Evolutionary conservation across 2,888 invertebrate genomes (phyloP).

Genomic region (Cerceris rybyensis): DNA sequence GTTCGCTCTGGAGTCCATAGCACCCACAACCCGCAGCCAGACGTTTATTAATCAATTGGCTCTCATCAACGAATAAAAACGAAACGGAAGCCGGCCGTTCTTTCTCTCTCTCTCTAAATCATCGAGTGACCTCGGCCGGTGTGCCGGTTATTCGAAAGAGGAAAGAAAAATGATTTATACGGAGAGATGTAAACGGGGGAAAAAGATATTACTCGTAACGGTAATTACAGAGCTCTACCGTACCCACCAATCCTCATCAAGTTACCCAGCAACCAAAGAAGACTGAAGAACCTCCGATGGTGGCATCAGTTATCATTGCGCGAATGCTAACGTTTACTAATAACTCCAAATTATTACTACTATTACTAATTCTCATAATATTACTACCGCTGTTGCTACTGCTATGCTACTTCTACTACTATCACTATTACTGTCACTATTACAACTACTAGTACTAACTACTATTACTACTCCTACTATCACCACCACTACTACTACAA

Average conservation of each 20-base stretch:
- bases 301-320: slow-evolving; percentile 76
- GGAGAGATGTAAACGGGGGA: slow-evolving; percentile 13
- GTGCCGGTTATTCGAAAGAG: slow-evolving; percentile 22
- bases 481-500: no score
- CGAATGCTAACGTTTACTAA: slow-evolving; percentile 71
- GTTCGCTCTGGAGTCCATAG: slow-evolving; percentile 52
- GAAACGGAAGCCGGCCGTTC: slow-evolving; percentile 70
- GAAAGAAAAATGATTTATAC: background rate
- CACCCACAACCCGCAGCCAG: slow-evolving; percentile 59
- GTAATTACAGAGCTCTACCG: slow-evolving; percentile 55
- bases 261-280: slow-evolving; percentile 85
- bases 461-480: no score
- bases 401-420: no score
- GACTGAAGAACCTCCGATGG: slow-evolving; percentile 83
- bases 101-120: slow-evolving; percentile 37
- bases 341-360: slow-evolving; percentile 60
- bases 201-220: slow-evolving; percentile 46
- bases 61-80: slow-evolving; percentile 70
- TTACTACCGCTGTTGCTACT: no score
- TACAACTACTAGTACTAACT: no score
- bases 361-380: no score
- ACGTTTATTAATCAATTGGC: slow-evolving; percentile 76
- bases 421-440: no score
- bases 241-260: slow-evolving; percentile 75
- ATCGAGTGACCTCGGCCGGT: slow-evolving; percentile 40